phyloP scores from a whole-genome alignment of 1,140 invertebrate species.

The Colletes latitarsis region DNA sequence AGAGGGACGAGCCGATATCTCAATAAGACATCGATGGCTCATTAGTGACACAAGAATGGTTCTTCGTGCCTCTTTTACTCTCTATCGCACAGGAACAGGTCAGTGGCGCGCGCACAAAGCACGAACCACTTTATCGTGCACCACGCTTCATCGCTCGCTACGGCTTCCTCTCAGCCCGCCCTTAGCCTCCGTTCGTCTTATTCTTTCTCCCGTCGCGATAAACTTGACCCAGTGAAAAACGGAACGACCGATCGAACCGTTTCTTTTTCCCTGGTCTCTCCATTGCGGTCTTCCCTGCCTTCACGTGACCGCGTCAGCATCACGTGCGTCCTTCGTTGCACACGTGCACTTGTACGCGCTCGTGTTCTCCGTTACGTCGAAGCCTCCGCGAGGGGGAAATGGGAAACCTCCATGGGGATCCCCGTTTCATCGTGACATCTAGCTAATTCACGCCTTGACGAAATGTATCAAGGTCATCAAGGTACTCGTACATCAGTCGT shows the following conservation, averaged over 20 bases:
- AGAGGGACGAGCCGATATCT: constrained; percentile 58
- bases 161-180: not conserved
- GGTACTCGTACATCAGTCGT: too few relatives aligned
- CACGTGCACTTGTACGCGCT: not conserved
- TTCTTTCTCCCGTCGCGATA: constrained; percentile 18
- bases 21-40: constrained; percentile 74
- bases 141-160: constrained; percentile 11
- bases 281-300: not conserved
- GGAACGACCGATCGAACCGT: constrained; percentile 11
- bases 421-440: too few relatives aligned
- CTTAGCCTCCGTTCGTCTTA: constrained; percentile 28
- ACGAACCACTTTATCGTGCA: constrained; percentile 25
- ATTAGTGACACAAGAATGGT: constrained; percentile 71
- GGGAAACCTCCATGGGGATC: not conserved
- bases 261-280: not conserved
- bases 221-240: constrained; percentile 66
- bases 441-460: too few relatives aligned
- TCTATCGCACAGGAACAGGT: constrained; percentile 14
- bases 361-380: not conserved
- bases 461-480: too few relatives aligned
- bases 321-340: constrained; percentile 5
- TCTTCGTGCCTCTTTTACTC: constrained; percentile 34
- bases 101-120: not conserved
- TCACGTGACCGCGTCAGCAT: not conserved
- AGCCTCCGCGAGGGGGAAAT: too few relatives aligned